phyloP scores from a whole-genome alignment of 2,113 vertebrate species.

The Tricholaema leucomelas region DNA sequence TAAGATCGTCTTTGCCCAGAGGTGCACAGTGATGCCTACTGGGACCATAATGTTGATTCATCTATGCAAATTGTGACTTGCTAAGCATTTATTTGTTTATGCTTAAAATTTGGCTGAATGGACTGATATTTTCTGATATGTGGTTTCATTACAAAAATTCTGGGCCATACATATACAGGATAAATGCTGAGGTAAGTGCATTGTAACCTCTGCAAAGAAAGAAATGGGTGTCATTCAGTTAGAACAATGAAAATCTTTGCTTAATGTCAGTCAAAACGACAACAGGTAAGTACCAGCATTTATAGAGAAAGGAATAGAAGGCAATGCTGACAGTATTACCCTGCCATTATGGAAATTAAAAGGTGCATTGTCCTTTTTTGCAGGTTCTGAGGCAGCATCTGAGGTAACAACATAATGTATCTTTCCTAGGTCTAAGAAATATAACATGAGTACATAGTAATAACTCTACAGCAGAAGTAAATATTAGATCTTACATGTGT shows the following conservation, averaged over 20 bases:
- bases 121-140: neutral
- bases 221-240: neutral
- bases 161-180: neutral
- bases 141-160: neutral
- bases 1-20: neutral
- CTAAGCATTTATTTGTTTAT: neutral
- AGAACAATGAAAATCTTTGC: neutral
- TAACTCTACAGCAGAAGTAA: neutral
- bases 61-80: neutral
- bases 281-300: neutral
- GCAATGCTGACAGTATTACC: neutral
- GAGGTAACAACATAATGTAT: neutral
- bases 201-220: neutral
- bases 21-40: neutral
- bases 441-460: neutral
- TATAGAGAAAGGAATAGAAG: neutral
- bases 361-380: neutral
- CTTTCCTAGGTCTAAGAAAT: neutral
- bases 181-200: neutral
- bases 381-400: neutral
- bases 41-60: neutral
- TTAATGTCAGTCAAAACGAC: neutral
- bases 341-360: neutral
- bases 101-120: neutral
- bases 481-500: neutral